Base-by-base conservation (phyloP, 2,113 vertebrate species). In the Rhea americana region DNA sequence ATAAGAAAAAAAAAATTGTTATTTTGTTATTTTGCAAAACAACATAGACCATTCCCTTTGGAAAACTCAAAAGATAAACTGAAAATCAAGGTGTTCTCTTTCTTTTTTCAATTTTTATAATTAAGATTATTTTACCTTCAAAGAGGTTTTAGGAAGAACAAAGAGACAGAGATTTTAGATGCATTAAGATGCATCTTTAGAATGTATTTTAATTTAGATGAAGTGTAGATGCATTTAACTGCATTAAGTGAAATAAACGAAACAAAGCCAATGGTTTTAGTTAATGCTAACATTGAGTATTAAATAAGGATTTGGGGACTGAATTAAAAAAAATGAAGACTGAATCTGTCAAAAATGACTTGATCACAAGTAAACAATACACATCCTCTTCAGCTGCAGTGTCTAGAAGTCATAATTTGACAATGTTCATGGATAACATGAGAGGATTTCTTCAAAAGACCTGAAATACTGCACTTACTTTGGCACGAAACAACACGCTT, bases 371-470 rank as follows among this genome's bases (percentile, higher is more conserved):
- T 2, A 76, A 76, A 83, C 56, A 47, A 80, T 47, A 47, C 28
- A 68, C 5, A 25, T 19, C 15, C 12, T 20, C 24, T 85, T 66
- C 48, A 85, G 53, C 14, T 81, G 15, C 9, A 65, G 55, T 55
- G 50, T 77, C 24, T 25, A 50, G 26, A 85, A 78, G 41, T 39
- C 47, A 30, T 14, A 74, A 82, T 0, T 35, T 30, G 35, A 47
- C 17, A 84, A 19, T 2, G 45, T 17, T 37, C 25, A 32, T 2
- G 1, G 48, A 45, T 11, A 32, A 50, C 0, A 1, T 9, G 25
- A 67, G 25, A 80, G 11, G 14, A 53, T 72, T 83, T 82, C 35
- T 76, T 89, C 56, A 35, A 39, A 50, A 65, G 50, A 51, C 17
- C 22, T 25, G 17, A 8, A 81, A 63, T 7, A 63, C 17, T 0